Percentiles rank a stretch among this genome's conserved stretches.
phyloP scores from a whole-genome alignment of 1,140 invertebrate genomes.

The Spodoptera litura region DNA sequence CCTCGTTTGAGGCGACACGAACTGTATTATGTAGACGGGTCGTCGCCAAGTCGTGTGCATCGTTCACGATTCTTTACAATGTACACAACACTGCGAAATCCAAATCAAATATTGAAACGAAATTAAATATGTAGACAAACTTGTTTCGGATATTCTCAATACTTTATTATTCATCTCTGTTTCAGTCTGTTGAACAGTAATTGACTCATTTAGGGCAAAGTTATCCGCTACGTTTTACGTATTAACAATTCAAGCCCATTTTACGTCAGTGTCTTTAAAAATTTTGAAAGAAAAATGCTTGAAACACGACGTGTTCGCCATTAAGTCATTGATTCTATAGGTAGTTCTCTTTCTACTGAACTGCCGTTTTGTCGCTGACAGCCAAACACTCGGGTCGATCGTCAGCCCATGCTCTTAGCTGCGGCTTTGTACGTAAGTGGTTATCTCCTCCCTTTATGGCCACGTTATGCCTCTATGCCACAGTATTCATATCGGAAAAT shows the following conservation, averaged over 20 bases:
- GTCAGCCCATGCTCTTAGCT: slow-evolving; percentile 7
- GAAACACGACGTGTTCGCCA: too few relatives aligned
- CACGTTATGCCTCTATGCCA: neutral
- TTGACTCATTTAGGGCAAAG: too few relatives aligned
- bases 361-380: slow-evolving; percentile 28
- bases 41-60: slow-evolving; percentile 26
- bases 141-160: neutral
- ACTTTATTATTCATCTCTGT: neutral
- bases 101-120: neutral
- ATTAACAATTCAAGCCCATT: neutral
- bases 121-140: slow-evolving; percentile 14
- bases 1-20: slow-evolving; percentile 23
- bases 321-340: neutral
- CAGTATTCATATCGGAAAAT: neutral
- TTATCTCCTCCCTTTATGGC: slow-evolving; percentile 19
- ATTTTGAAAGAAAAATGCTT: neutral
- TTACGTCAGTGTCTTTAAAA: neutral
- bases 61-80: slow-evolving; percentile 20
- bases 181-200: neutral
- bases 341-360: neutral
- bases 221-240: too few relatives aligned
- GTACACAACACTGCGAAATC: neutral
- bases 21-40: slow-evolving; percentile 28
- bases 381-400: slow-evolving; percentile 26
- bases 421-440: slow-evolving; percentile 24